Conservation (phyloP, 2,113 vertebrate genomes). For the Stigmatopora nigra region DNA sequence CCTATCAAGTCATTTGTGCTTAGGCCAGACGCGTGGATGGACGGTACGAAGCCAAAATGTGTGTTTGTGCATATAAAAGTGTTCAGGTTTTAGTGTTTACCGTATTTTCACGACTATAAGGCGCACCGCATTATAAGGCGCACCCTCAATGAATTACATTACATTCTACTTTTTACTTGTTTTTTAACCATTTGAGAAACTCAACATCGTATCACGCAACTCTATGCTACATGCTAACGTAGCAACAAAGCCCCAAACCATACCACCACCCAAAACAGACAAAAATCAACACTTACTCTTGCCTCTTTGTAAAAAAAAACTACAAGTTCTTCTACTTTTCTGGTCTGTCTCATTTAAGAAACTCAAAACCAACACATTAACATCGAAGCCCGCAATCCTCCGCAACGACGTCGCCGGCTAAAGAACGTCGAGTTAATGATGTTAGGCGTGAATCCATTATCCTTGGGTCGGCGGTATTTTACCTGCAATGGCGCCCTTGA, state of each 20-base stretch:
- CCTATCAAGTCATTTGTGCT: slow-evolving; percentile 97
- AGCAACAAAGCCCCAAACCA: slow-evolving; percentile 54
- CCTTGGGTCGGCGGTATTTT: slow-evolving; percentile 42
- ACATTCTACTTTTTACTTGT: too few species aligned
- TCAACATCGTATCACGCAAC: slow-evolving; percentile 66
- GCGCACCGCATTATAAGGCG: too few species aligned
- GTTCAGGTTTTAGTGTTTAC: slow-evolving; percentile 14
- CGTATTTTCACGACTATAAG: too few species aligned
- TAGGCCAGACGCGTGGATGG: slow-evolving; percentile 69
- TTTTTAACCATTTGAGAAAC: too few species aligned
- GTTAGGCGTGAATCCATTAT: slow-evolving; percentile 48
- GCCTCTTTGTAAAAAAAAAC: slow-evolving; percentile 30
- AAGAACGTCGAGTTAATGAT: slow-evolving; percentile 38
- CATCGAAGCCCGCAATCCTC: slow-evolving; percentile 53
- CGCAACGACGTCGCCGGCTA: slow-evolving; percentile 42
- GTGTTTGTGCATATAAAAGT: slow-evolving; percentile 15
- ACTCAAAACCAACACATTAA: slow-evolving; percentile 59
- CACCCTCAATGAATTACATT: too few species aligned
- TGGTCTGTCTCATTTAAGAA: slow-evolving; percentile 24
- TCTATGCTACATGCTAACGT: slow-evolving; percentile 63
- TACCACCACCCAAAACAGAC: slow-evolving; percentile 55
- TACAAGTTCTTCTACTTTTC: not conserved
- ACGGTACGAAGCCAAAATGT: slow-evolving; percentile 47
- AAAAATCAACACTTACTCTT: slow-evolving; percentile 42
- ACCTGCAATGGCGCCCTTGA: slow-evolving; percentile 22